Evolutionary conservation across 2,797 vertebrate genomes (phyloP).

Genomic region (Lindbergichthys nudifrons): DNA sequence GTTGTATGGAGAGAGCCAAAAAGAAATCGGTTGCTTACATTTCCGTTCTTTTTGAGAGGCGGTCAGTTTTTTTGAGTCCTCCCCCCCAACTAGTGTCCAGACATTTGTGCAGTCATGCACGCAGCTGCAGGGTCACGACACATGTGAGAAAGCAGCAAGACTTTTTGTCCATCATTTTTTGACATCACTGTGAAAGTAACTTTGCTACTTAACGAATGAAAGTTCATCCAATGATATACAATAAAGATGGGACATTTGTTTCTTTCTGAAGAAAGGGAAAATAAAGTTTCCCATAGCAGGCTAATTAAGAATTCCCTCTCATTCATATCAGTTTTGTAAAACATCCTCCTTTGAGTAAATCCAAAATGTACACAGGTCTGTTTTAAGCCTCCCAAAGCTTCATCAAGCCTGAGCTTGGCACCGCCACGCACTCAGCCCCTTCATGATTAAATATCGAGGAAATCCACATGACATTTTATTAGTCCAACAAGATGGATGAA

Average conservation of each 20-base stretch:
- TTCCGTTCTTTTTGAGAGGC: slow-evolving; percentile 28
- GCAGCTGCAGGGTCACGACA: slow-evolving; percentile 53
- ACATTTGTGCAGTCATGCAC: slow-evolving; percentile 59
- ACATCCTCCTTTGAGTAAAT: slow-evolving; percentile 56
- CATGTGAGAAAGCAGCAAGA: slow-evolving; percentile 21
- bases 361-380: slow-evolving; percentile 64
- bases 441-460: slow-evolving; percentile 92
- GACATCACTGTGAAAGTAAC: background rate
- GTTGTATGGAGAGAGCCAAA: slow-evolving; percentile 41
- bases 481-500: slow-evolving; percentile 95
- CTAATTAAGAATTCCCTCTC: slow-evolving; percentile 39
- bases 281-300: slow-evolving; percentile 3
- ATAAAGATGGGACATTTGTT: slow-evolving; percentile 20
- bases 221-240: slow-evolving; percentile 25
- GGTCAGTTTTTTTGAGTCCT: slow-evolving; percentile 26
- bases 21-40: slow-evolving; percentile 22
- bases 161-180: slow-evolving; percentile 16
- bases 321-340: slow-evolving; percentile 50
- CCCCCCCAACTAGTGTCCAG: slow-evolving; percentile 14
- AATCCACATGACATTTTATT: slow-evolving; percentile 91
- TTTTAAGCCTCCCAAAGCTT: slow-evolving; percentile 76
- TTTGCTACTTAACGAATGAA: slow-evolving; percentile 25
- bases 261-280: slow-evolving; percentile 1
- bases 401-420: slow-evolving; percentile 62
- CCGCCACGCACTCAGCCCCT: slow-evolving; percentile 72